These are phyloP conservation scores for Gryllus bimaculatus DNA, from an alignment of 1,140 invertebrate species.

Conservation along the genomic window DNA sequence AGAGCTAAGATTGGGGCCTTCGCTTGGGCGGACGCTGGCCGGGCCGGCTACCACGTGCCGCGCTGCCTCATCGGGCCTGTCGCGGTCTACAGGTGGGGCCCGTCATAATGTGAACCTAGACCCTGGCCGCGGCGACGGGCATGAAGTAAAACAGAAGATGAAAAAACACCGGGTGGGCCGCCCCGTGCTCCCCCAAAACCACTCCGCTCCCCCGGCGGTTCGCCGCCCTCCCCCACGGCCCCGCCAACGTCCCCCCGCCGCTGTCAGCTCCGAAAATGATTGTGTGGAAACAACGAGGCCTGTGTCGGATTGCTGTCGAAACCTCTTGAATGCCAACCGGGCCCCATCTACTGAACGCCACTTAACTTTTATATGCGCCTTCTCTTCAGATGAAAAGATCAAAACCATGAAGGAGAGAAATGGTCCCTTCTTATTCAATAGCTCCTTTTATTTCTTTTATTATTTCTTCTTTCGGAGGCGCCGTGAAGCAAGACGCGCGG, in stretches of 20 bases:
- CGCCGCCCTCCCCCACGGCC: too few species aligned
- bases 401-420: conserved; percentile 4
- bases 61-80: too few species aligned
- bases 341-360: neutral
- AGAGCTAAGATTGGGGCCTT: too few species aligned
- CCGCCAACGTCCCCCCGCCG: neutral
- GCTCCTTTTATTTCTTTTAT: neutral
- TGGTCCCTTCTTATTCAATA: neutral
- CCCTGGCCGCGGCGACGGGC: too few species aligned
- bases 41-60: too few species aligned
- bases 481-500: neutral
- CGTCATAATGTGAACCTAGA: too few species aligned
- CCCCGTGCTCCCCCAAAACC: too few species aligned
- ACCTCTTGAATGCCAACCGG: neutral
- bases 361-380: conserved; percentile 4
- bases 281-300: neutral
- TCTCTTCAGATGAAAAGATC: neutral
- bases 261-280: neutral
- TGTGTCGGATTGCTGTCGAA: conserved; percentile 3
- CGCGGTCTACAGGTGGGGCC: too few species aligned
- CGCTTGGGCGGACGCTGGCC: too few species aligned
- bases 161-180: neutral
- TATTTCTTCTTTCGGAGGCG: neutral
- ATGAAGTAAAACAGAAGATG: neutral
- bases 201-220: neutral